Evolutionary conservation across 2,797 vertebrate species (phyloP).

Genomic region (Alauda arvensis): DNA sequence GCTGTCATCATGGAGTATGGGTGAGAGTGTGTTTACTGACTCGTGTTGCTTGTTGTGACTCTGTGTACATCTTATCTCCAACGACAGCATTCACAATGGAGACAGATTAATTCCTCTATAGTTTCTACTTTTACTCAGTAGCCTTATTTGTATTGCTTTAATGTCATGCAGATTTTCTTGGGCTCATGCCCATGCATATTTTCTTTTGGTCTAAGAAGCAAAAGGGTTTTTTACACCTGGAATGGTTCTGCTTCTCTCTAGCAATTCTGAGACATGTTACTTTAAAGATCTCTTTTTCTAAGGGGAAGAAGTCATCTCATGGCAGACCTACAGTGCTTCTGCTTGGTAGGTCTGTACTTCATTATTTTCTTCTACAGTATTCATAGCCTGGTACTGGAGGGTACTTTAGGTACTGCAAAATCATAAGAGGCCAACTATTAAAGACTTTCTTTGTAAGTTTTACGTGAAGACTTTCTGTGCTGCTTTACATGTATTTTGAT

Average conservation of each 20-base stretch:
- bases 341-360: not conserved
- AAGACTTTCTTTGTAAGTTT: not conserved
- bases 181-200: not conserved
- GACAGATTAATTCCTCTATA: not conserved
- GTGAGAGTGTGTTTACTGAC: not conserved
- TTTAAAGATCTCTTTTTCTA: not conserved
- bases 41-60: not conserved
- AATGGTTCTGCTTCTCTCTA: not conserved
- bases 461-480: not conserved
- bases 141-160: not conserved
- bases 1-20: not conserved
- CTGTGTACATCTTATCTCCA: not conserved
- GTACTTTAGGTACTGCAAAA: not conserved
- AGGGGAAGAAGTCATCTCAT: not conserved
- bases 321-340: not conserved
- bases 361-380: not conserved
- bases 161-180: not conserved
- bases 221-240: not conserved
- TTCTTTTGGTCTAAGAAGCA: not conserved
- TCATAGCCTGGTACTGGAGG: not conserved
- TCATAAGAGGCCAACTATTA: not conserved
- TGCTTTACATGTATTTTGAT: not conserved
- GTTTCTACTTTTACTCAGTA: not conserved
- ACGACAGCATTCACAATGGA: not conserved
- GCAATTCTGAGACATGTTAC: not conserved